These are phyloP conservation scores for Mesocricetus auratus DNA, from an alignment of 2,113 vertebrate species.

Conservation along the genomic window DNA sequence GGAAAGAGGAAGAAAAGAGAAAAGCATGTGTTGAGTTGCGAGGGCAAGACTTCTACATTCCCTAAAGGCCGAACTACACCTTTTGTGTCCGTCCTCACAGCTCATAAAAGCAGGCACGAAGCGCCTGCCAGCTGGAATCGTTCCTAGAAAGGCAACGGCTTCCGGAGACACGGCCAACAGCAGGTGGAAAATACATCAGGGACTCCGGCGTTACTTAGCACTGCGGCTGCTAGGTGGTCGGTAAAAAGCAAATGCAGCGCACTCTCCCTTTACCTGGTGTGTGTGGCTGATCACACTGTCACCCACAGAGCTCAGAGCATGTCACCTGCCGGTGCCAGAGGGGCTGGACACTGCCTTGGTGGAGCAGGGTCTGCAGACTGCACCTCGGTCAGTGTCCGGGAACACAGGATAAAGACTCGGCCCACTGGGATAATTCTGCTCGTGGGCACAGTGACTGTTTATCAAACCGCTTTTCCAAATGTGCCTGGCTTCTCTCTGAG, in stretches of 20 bases:
- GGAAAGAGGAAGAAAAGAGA: conserved; percentile 39
- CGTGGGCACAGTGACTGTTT: neutral
- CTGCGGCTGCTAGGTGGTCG: conserved; percentile 58
- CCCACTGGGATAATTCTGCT: neutral
- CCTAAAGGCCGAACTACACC: conserved; percentile 48
- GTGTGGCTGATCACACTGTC: neutral
- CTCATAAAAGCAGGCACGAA: conserved; percentile 75
- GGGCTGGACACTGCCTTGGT: neutral
- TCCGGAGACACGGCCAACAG: conserved; percentile 59
- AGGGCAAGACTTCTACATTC: conserved; percentile 43
- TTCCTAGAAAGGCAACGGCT: conserved; percentile 32
- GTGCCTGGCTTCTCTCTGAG: neutral
- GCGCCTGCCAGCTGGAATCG: conserved; percentile 50
- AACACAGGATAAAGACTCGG: neutral
- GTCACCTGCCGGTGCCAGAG: neutral
- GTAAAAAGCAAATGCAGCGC: conserved; percentile 60
- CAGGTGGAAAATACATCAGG: conserved; percentile 68
- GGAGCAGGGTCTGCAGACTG: neutral
- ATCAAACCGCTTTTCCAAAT: neutral
- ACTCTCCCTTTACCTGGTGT: neutral
- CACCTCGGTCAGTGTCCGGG: accelerated
- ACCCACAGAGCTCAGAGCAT: neutral
- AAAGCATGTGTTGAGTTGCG: conserved; percentile 27
- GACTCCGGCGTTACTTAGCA: conserved; percentile 2
- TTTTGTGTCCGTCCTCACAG: conserved; percentile 38